Evolutionary conservation across 2,113 vertebrate genomes (phyloP).

Genomic region (Percopsis transmontana): DNA sequence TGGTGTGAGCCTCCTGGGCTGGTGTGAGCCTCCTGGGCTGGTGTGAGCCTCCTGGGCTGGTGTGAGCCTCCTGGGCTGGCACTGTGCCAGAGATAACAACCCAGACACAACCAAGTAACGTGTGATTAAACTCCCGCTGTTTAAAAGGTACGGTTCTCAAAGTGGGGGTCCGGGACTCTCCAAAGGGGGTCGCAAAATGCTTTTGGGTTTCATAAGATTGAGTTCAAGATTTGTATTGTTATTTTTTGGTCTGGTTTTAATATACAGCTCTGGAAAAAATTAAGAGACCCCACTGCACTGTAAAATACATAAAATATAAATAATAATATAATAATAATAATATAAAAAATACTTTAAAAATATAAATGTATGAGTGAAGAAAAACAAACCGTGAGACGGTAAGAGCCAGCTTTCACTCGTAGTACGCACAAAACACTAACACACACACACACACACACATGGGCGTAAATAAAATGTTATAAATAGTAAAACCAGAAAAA

Average conservation of each 20-base stretch:
- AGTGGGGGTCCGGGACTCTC: no score
- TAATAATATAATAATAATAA: no score
- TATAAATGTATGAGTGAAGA: no score
- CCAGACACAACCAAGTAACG: slow-evolving; percentile 4
- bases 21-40: background rate
- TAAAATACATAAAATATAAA: no score
- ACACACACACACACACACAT: slow-evolving; percentile 32
- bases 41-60: background rate
- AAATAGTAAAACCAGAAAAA: no score
- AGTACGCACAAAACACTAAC: slow-evolving; percentile 35
- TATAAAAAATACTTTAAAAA: no score
- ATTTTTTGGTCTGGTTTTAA: no score
- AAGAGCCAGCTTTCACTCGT: slow-evolving; percentile 52
- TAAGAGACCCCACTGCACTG: no score
- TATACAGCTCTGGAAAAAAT: no score
- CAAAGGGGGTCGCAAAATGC: no score
- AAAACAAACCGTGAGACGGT: no score
- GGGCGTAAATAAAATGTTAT: slow-evolving; percentile 16
- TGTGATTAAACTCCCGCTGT: background rate
- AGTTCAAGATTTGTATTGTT: no score
- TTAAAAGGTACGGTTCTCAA: background rate
- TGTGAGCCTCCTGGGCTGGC: background rate
- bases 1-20: background rate
- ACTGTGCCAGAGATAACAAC: background rate
- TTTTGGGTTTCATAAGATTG: background rate